Base-by-base conservation (phyloP, 2,888 invertebrate species). In the Pecten maximus region DNA sequence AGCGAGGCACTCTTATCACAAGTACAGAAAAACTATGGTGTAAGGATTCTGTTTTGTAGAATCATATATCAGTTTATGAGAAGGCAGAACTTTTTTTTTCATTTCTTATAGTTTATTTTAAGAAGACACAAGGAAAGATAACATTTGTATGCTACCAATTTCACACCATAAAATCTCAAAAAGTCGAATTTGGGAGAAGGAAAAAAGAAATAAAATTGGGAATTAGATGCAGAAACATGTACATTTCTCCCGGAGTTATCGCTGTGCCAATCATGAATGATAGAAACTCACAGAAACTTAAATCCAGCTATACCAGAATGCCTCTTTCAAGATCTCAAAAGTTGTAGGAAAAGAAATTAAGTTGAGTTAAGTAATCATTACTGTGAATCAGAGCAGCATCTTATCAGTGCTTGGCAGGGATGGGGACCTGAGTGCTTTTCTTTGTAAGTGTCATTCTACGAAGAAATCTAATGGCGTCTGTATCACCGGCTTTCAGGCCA, bases 391-490 rank as follows among this genome's bases (percentile, higher is more conserved):
- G 74, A 74, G 35, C 74, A 28, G 15, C 74, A 35, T 74, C 74
- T 74, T 74, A 74, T 74, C 74, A 74, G 74, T 35, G 74, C 28
- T 74, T 74, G 35, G 74, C 74, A 74, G 74, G 54, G 35, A 74
- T 74, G 35, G 74, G 35, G 35, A 28, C 35, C 74, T 74, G 74
- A 74, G 74, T 74, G 74, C 74, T 74, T 74, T 74, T 74, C 74
- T 74, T 74, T 74, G 74, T 74, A 74, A 74, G 74, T 74, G 74
- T 74, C 74, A 74, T 74, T 74, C 74, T 74, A 74, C 74, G 35
- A 74, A 35, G 35, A 28, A 74, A 74, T 35, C 74, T 74, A 74
- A 74, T 74, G 74, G 35, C 2, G 35, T 74, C 35, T 8, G 23
- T 74, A 74, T 74, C 60, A 28, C 60, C 1, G 60, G n/a, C 60